Percentiles rank a stretch among this genome's conserved stretches.
These are phyloP conservation scores for Gulo gulo DNA, from an alignment of 2,113 vertebrate species.

Conservation along the genomic window DNA sequence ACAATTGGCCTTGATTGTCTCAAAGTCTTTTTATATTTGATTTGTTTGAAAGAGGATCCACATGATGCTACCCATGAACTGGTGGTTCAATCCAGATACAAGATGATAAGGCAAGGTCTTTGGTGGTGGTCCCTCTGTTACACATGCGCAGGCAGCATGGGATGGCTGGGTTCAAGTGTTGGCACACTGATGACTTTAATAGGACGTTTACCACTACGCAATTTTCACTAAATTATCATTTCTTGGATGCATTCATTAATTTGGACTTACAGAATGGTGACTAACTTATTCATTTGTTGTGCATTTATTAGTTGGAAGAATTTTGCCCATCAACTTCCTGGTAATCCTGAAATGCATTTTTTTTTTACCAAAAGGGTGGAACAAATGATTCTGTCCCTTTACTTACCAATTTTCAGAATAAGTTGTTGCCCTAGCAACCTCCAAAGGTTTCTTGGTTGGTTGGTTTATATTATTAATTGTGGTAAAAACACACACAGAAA, in stretches of 20 bases:
- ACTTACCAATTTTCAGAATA: constrained; percentile 16
- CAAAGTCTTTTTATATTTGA: neutral
- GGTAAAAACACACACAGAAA: neutral
- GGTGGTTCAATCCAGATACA: neutral
- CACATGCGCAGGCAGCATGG: neutral
- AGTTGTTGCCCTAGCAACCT: neutral
- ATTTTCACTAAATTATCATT: neutral
- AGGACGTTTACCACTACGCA: neutral
- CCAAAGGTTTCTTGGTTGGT: neutral
- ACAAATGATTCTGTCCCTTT: constrained; percentile 34
- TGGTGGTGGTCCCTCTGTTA: neutral
- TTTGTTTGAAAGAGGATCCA: constrained; percentile 8
- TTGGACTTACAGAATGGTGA: neutral
- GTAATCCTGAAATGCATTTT: neutral
- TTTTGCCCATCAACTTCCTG: neutral
- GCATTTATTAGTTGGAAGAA: constrained; percentile 13
- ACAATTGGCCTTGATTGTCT: neutral
- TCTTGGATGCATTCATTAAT: neutral
- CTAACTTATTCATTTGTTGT: neutral
- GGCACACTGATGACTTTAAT: neutral
- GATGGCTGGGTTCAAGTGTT: fast-evolving
- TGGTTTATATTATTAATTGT: neutral
- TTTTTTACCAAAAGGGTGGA: neutral
- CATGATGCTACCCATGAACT: neutral
- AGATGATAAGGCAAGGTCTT: neutral